Evolutionary conservation across 2,113 vertebrate species (phyloP).

Genomic region (Terrapene triunguis): DNA sequence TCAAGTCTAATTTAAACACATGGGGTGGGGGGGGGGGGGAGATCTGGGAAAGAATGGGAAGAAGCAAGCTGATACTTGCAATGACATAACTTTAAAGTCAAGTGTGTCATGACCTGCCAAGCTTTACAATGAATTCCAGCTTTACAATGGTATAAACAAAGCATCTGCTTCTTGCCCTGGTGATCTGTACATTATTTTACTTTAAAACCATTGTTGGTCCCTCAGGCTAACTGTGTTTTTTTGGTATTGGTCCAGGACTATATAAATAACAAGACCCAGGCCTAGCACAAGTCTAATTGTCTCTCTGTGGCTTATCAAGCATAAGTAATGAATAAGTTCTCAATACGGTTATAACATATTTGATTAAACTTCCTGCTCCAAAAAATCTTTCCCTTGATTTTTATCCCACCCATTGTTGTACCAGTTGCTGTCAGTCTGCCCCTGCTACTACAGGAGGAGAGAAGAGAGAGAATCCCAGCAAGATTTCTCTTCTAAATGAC

Average conservation of each 20-base stretch:
- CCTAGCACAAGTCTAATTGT: not conserved
- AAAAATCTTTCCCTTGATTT: not conserved
- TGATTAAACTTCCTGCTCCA: not conserved
- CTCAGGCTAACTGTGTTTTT: not conserved
- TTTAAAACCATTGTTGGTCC: not conserved
- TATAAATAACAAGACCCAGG: not conserved
- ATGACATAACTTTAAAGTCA: accelerated
- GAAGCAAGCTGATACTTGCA: not conserved
- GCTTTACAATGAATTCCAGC: constrained; percentile 39
- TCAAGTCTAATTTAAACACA: constrained; percentile 32
- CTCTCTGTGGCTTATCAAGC: not conserved
- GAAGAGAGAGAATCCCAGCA: not conserved
- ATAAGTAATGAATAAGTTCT: not conserved
- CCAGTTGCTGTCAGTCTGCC: not conserved
- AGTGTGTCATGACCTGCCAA: not conserved
- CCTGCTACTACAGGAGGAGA: not conserved
- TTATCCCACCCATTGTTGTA: not conserved
- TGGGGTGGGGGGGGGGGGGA: not conserved
- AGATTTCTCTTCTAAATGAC: not conserved
- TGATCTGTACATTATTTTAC: not conserved
- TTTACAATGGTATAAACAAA: not conserved
- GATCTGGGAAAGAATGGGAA: not conserved
- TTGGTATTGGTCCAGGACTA: not conserved
- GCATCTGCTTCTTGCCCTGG: not conserved
- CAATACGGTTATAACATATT: not conserved